Percentiles rank a stretch among this genome's conserved stretches.
phyloP scores from a whole-genome alignment of 2,888 invertebrate genomes.

The Stenoptilia bipunctidactyla region DNA sequence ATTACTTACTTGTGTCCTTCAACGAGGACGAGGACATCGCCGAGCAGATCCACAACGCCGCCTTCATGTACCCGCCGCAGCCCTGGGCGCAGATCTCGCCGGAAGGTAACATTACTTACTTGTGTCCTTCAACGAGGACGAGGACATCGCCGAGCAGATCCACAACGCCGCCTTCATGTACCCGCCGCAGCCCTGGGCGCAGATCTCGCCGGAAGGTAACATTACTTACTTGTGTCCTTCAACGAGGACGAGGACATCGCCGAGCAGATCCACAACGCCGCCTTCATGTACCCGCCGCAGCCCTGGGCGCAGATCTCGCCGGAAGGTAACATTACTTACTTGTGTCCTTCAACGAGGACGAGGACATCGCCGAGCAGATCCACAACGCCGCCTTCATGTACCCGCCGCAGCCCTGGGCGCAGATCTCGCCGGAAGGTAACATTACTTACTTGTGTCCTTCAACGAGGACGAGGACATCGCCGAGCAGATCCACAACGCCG shows the following conservation, averaged over 20 bases:
- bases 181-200: slow-evolving; percentile 97
- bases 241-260: too few relatives aligned
- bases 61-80: slow-evolving; percentile 98
- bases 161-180: slow-evolving; percentile 99
- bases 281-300: slow-evolving; percentile 99
- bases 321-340: slow-evolving; percentile 36
- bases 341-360: slow-evolving; percentile 95
- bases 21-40: slow-evolving; percentile 98
- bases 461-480: too few relatives aligned
- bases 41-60: slow-evolving; percentile 99
- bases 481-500: slow-evolving; percentile 99
- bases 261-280: slow-evolving; percentile 99
- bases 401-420: slow-evolving; percentile 86
- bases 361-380: too few relatives aligned
- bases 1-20: too few relatives aligned
- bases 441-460: slow-evolving; percentile 82
- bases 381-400: slow-evolving; percentile 99
- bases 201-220: slow-evolving; percentile 75
- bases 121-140: slow-evolving; percentile 78
- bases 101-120: not conserved
- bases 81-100: slow-evolving; percentile 96
- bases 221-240: too few relatives aligned
- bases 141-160: slow-evolving; percentile 99
- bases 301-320: slow-evolving; percentile 82
- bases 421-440: slow-evolving; percentile 76